A percentile compares a stretch with the other conserved stretches of the same genome.
These are phyloP conservation scores for Cyanoramphus novaezelandiae DNA, from an alignment of 2,113 vertebrate species.

Conservation along the genomic window DNA sequence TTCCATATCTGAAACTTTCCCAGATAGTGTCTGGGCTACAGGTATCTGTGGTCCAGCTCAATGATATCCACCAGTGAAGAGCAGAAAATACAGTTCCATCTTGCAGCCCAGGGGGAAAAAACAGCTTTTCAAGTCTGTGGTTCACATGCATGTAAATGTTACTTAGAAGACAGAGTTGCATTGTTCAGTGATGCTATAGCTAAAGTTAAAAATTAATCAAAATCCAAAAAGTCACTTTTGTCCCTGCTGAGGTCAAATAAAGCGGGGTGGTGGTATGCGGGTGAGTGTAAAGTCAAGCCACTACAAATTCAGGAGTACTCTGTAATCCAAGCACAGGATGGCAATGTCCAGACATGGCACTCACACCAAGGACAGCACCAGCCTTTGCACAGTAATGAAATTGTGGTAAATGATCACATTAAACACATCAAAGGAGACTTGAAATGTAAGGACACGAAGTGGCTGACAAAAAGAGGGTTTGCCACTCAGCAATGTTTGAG, in stretches of 20 bases:
- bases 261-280: neutral
- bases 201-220: neutral
- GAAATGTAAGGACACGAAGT: neutral
- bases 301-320: neutral
- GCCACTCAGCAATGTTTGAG: neutral
- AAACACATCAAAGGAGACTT: neutral
- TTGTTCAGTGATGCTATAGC: neutral
- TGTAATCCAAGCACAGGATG: neutral
- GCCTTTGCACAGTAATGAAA: neutral
- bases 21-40: neutral
- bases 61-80: neutral
- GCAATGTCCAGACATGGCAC: neutral
- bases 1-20: neutral
- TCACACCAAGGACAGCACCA: neutral
- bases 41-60: neutral
- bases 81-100: neutral
- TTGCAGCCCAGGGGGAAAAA: neutral
- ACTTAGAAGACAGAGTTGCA: neutral
- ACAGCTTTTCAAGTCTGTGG: neutral
- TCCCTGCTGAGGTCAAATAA: neutral
- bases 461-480: neutral
- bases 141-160: fast-evolving
- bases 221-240: neutral
- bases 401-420: neutral
- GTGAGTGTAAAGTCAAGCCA: neutral